Base-by-base conservation (phyloP, 2,888 invertebrate genomes). In the Dioctria rufipes region DNA sequence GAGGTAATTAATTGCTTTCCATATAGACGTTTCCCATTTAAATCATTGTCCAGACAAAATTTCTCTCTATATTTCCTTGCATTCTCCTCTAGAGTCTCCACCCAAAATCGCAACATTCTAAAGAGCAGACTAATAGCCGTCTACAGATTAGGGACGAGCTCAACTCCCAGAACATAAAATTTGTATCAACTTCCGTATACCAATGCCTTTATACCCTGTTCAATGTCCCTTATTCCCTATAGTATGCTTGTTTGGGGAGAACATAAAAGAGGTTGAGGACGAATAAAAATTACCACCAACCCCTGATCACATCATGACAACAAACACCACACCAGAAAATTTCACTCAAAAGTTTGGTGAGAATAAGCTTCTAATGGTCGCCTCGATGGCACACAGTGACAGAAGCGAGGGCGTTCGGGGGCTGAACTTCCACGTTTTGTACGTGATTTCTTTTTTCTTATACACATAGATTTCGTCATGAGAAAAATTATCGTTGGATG, bases 1-100 rank as follows among this genome's bases (percentile, higher is more conserved):
- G 81, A 81, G 73, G 79, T 81, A 81, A 81, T 81, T 81, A 81
- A 81, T 81, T 80, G 81, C 40, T 58, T 42, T 58, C 60, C 43
- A 73, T 73, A 60, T 51, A 73, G 73, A 73, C 73, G 60, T 60
- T 73, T 73, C 58, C 73, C 43, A 73, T 73, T 73, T 40, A 73
- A 58, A 73, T 73, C 60, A 73, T 60, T 73, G 73, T 73, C 73
- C 73, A 73, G 73, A 73, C 73, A 42, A 54, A 73, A 73, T 60
- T 73, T 60, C 60, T 5, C 42, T 9, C 13, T 4, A 58, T 42
- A 58, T 40, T 73, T 73, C 25, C 25, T 25, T 25, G 25, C 25
- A 25, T 25, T 25, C 25, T 25, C 25, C 25, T 25, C 25, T 25
- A 25, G 25, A 25, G 25, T 25, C 69, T 69, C 51, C 51, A 46